These are phyloP conservation scores for Lathronympha strigana DNA, from an alignment of 2,888 invertebrate species.

Conservation along the genomic window DNA sequence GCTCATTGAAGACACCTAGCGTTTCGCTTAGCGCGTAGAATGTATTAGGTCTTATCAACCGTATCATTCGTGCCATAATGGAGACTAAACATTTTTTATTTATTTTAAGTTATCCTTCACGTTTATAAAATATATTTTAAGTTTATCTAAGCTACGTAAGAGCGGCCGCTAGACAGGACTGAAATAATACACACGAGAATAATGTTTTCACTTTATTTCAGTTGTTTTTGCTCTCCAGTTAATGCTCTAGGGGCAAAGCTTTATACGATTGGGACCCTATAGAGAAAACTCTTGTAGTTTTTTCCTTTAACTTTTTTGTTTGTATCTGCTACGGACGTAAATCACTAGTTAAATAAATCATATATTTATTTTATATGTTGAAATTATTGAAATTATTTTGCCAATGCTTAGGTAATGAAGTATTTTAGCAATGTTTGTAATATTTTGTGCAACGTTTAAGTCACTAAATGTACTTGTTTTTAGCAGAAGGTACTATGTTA, in stretches of 20 bases:
- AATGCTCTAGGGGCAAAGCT: slow-evolving; percentile 68
- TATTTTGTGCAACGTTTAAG: too few relatives aligned
- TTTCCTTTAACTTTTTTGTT: not conserved
- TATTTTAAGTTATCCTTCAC: too few relatives aligned
- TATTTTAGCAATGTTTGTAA: too few relatives aligned
- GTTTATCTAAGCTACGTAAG: slow-evolving; percentile 61
- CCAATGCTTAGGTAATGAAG: too few relatives aligned
- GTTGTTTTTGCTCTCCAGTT: slow-evolving; percentile 73
- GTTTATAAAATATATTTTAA: slow-evolving; percentile 59
- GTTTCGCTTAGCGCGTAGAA: too few relatives aligned
- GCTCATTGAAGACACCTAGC: too few relatives aligned
- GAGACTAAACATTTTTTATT: too few relatives aligned
- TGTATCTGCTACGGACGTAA: not conserved
- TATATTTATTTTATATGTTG: not conserved
- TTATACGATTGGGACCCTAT: slow-evolving; percentile 67
- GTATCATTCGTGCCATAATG: too few relatives aligned
- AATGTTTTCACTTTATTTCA: slow-evolving; percentile 78
- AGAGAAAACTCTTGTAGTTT: slow-evolving; percentile 49
- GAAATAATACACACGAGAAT: slow-evolving; percentile 73
- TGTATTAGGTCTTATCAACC: too few relatives aligned
- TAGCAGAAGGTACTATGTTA: too few relatives aligned
- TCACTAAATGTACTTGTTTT: too few relatives aligned
- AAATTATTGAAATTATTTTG: not conserved
- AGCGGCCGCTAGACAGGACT: slow-evolving; percentile 60
- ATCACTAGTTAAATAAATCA: not conserved